These are phyloP conservation scores for Tangachromis dhanisi DNA, from an alignment of 2,113 vertebrate species.

Conservation along the genomic window DNA sequence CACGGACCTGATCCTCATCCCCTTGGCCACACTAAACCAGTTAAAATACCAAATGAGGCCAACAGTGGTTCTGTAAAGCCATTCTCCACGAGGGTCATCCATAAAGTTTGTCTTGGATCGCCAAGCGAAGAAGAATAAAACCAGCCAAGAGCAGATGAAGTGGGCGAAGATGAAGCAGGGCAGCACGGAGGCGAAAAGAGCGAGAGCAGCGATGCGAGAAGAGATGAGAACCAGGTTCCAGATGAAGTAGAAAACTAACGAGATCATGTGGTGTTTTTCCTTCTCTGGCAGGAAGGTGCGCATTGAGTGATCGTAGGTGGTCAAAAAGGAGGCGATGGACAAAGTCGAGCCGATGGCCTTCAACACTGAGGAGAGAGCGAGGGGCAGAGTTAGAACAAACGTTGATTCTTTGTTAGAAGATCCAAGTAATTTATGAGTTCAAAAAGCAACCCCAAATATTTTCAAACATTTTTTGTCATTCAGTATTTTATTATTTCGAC, in stretches of 20 bases:
- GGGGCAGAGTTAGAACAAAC: not conserved
- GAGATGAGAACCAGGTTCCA: constrained; percentile 82
- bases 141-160: not conserved
- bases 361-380: constrained; percentile 33
- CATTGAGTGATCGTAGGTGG: constrained; percentile 79
- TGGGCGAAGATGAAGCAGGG: constrained; percentile 34
- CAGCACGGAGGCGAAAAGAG: constrained; percentile 67
- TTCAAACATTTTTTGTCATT: not conserved
- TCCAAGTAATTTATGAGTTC: not conserved
- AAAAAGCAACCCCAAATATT: not conserved
- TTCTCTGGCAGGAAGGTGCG: constrained; percentile 76
- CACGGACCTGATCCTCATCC: constrained; percentile 57
- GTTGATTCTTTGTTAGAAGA: not conserved
- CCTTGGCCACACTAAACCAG: constrained; percentile 78
- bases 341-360: constrained; percentile 22
- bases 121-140: not conserved
- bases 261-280: constrained; percentile 14
- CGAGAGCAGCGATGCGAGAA: constrained; percentile 68
- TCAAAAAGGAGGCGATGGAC: constrained; percentile 58
- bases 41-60: constrained; percentile 83
- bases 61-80: constrained; percentile 74
- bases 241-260: constrained; percentile 68
- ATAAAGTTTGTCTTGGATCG: constrained; percentile 67
- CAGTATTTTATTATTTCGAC: not conserved
- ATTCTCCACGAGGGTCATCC: constrained; percentile 52